These are phyloP conservation scores for Calidris pugnax DNA, from an alignment of 2,113 vertebrate species.

Conservation along the genomic window DNA sequence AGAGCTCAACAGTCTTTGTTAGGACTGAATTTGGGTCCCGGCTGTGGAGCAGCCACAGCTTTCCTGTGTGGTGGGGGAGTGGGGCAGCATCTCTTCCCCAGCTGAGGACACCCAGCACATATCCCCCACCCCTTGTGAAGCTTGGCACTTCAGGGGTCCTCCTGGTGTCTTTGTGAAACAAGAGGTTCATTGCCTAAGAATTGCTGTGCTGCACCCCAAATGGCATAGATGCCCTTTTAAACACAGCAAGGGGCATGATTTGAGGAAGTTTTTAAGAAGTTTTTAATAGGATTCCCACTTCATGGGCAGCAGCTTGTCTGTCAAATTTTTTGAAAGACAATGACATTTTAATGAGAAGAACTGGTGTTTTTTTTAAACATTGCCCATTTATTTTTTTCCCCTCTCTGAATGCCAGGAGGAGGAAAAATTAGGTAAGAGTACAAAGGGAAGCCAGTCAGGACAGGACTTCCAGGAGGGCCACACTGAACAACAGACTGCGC, in stretches of 20 bases:
- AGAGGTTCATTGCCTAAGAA: background rate
- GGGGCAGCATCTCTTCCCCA: too few relatives aligned
- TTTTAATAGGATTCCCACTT: background rate
- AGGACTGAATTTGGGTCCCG: background rate
- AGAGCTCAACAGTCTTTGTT: background rate
- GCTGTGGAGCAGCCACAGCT: background rate
- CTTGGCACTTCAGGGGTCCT: background rate
- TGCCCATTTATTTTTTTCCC: background rate
- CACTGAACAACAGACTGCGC: too few relatives aligned
- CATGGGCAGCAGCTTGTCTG: background rate
- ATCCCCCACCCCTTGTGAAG: too few relatives aligned
- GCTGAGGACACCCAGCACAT: accelerated
- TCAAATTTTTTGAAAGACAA: background rate
- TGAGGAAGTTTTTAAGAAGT: background rate
- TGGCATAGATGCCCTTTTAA: background rate
- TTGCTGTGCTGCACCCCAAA: background rate
- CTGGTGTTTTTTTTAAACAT: background rate
- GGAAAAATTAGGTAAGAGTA: background rate
- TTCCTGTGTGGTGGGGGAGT: accelerated
- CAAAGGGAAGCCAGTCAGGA: background rate
- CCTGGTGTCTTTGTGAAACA: background rate
- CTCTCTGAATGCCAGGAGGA: background rate
- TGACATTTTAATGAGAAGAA: background rate
- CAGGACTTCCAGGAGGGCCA: background rate
- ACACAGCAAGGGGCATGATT: too few relatives aligned